Base-by-base conservation (phyloP, 2,113 vertebrate species). In the Corydoras maculifer region DNA sequence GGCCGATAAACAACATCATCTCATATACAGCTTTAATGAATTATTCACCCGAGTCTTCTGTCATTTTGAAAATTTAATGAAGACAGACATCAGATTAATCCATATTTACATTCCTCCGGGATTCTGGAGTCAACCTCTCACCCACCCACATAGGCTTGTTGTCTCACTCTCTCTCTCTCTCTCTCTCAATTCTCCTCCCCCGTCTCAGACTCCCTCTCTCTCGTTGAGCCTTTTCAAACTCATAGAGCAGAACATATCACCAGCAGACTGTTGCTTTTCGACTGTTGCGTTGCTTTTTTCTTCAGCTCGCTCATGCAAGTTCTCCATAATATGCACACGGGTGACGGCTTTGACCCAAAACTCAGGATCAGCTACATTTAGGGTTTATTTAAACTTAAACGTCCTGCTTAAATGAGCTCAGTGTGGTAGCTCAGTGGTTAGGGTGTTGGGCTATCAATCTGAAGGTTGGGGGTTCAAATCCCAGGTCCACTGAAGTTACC, bases 51-150 rank as follows among this genome's bases (percentile, higher is more conserved):
- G 71, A 76, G 82, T 80, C 77, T 55, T 69, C 70, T 69, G 43
- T 73, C 75, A 63, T 51, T 65, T 70, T 75, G 5, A 70, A 73
- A 75, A 12, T 78, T 81, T 82, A 75, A 80, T 83, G 77, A 73
- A 75, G 80, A 78, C 72, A 82, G 70, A 77, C 50, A 58, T 65
- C 57, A 51, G 62, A 61, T 69, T 70, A 73, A 82, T 77, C 65
- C 66, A 71, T 79, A 60, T 29, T 62, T 68, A 77, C 74, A 69
- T 68, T 75, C 72, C 64, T 76, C 74, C 64, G 53, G 51, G 60
- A 9, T 8, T 48, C 35, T 59, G 8, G 13, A n/a, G 32, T 14
- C 43, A 3, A 8, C 13, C 15, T 51, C 48, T 50, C 55, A 49
- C 43, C 25, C 43, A n/a, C 62, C 48, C 62, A 18, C 62, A 18